phyloP scores from a whole-genome alignment of 2,888 invertebrate species.

The Netelia inedita region DNA sequence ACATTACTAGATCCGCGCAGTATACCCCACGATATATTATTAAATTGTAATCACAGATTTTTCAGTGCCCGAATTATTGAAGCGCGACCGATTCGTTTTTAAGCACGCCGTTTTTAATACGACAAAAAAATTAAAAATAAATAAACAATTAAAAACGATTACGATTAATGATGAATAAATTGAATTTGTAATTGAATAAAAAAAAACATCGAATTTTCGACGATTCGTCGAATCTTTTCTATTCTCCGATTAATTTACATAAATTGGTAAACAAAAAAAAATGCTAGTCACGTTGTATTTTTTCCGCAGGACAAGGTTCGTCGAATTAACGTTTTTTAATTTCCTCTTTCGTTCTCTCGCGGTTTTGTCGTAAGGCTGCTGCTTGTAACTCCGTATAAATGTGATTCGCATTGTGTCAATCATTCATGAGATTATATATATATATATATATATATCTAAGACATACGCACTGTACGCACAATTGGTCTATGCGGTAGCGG shows the following conservation, averaged over 20 bases:
- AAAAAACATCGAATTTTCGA: too few relatives aligned
- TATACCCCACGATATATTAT: constrained; percentile 47
- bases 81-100: constrained; percentile 15
- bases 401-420: constrained; percentile 56
- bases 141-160: too few relatives aligned
- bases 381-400: constrained; percentile 11
- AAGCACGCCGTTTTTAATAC: too few relatives aligned
- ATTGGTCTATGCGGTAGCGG: constrained; percentile 59
- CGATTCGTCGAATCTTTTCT: too few relatives aligned
- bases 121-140: not conserved
- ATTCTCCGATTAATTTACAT: too few relatives aligned
- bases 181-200: too few relatives aligned
- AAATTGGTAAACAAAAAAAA: too few relatives aligned
- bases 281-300: too few relatives aligned
- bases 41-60: constrained; percentile 63
- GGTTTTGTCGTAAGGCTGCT: constrained; percentile 21
- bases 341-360: constrained; percentile 1
- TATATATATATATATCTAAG: not conserved
- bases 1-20: constrained; percentile 26
- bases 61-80: constrained; percentile 39
- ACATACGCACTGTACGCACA: constrained; percentile 56
- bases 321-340: not conserved
- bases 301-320: too few relatives aligned
- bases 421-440: constrained; percentile 8
- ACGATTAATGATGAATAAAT: too few relatives aligned